Conservation (phyloP, 2,888 invertebrate genomes). For the Ophioninae sp. region DNA sequence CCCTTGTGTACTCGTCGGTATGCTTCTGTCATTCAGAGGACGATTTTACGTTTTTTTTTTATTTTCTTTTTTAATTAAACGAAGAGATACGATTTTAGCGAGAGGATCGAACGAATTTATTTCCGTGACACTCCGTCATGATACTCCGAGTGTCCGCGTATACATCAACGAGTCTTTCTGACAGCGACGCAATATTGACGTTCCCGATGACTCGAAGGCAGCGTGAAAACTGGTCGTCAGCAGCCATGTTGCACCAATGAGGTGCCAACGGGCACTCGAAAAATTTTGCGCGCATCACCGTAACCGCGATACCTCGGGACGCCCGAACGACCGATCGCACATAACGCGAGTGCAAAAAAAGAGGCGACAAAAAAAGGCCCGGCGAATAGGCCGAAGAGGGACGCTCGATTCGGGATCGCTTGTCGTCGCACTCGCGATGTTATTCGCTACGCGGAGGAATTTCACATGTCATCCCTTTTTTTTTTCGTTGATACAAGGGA, state of each 20-base stretch:
- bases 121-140: not conserved
- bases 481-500: too few species aligned
- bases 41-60: conserved; percentile 5
- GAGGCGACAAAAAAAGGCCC: too few species aligned
- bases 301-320: conserved; percentile 19
- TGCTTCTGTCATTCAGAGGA: conserved; percentile 59
- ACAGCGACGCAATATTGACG: conserved; percentile 37
- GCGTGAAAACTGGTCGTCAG: conserved; percentile 48
- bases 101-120: not conserved
- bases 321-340: too few species aligned
- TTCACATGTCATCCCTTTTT: too few species aligned
- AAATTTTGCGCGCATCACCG: conserved; percentile 29
- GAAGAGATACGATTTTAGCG: conserved; percentile 8
- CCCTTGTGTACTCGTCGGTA: conserved; percentile 41
- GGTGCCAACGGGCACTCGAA: conserved; percentile 29
- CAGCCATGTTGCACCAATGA: conserved; percentile 58
- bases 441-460: too few species aligned
- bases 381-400: too few species aligned
- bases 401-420: too few species aligned
- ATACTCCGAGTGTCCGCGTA: not conserved
- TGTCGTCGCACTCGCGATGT: too few species aligned
- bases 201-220: conserved; percentile 39
- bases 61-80: not conserved
- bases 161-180: not conserved
- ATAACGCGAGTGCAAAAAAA: too few species aligned